Percentiles rank a stretch among this genome's conserved stretches.
These are phyloP conservation scores for Andricus grossulariae DNA, from an alignment of 1,140 invertebrate genomes.

Conservation along the genomic window DNA sequence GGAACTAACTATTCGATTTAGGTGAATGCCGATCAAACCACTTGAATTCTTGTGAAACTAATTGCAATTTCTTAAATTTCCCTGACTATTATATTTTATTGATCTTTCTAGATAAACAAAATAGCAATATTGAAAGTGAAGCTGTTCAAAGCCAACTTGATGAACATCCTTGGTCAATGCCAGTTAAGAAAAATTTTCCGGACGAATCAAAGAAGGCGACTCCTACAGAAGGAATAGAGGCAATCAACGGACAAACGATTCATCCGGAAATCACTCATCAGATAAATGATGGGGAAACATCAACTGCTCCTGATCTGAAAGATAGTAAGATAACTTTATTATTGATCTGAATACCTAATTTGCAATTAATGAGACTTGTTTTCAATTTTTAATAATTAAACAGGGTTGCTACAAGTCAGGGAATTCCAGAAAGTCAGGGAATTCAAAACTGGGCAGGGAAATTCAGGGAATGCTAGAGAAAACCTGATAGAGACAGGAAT, in stretches of 20 bases:
- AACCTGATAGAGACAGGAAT: no score
- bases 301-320: slow-evolving; percentile 28
- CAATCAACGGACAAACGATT: slow-evolving; percentile 44
- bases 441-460: no score
- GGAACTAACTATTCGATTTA: neutral
- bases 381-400: no score
- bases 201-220: slow-evolving; percentile 36
- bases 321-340: slow-evolving; percentile 34
- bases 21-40: neutral
- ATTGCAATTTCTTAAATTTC: no score
- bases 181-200: slow-evolving; percentile 38
- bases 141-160: slow-evolving; percentile 11
- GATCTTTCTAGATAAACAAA: neutral
- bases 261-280: slow-evolving; percentile 40
- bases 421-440: no score
- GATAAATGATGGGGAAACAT: neutral
- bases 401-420: no score
- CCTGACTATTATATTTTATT: neutral
- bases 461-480: no score
- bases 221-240: slow-evolving; percentile 36
- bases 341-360: no score
- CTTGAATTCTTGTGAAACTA: no score
- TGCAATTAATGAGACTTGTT: no score
- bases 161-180: slow-evolving; percentile 38
- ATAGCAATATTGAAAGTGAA: neutral